Conservation (phyloP, 2,888 invertebrate genomes). For the Polyommatus icarus region DNA sequence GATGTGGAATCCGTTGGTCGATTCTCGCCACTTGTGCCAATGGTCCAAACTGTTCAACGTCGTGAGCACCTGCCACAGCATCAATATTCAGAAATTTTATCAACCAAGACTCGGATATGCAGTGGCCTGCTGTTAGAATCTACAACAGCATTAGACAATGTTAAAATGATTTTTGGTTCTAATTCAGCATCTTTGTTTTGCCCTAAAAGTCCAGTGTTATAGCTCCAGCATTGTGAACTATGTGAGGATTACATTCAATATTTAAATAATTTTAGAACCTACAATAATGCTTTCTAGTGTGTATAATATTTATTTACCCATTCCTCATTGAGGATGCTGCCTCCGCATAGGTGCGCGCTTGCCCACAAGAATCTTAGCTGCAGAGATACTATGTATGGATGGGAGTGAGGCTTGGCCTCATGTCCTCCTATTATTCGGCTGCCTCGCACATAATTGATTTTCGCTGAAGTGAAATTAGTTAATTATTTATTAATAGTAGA, state of each 20-base stretch:
- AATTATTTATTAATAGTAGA: background rate
- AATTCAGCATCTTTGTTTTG: no score
- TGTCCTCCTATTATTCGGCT: conserved; percentile 65
- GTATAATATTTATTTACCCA: conserved; percentile 67
- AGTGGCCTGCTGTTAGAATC: conserved; percentile 74
- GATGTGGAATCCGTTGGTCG: conserved; percentile 62
- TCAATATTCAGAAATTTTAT: conserved; percentile 64
- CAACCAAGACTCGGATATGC: conserved; percentile 60
- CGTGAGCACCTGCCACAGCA: conserved; percentile 69
- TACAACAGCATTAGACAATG: conserved; percentile 39
- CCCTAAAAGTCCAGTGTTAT: background rate
- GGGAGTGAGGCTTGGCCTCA: conserved; percentile 62
- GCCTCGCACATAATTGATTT: conserved; percentile 35
- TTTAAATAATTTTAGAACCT: no score
- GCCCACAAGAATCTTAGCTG: conserved; percentile 63
- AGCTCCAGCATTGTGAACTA: background rate
- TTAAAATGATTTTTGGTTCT: background rate
- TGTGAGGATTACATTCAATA: no score
- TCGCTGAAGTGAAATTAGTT: conserved; percentile 38
- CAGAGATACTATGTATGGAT: conserved; percentile 73
- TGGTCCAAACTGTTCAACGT: conserved; percentile 56
- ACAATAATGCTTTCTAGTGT: no score
- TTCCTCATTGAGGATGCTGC: conserved; percentile 62
- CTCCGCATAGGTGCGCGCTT: conserved; percentile 66
- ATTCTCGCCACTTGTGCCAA: conserved; percentile 62